phyloP scores from a whole-genome alignment of 2,888 invertebrate genomes.

The Lingula anatina region DNA sequence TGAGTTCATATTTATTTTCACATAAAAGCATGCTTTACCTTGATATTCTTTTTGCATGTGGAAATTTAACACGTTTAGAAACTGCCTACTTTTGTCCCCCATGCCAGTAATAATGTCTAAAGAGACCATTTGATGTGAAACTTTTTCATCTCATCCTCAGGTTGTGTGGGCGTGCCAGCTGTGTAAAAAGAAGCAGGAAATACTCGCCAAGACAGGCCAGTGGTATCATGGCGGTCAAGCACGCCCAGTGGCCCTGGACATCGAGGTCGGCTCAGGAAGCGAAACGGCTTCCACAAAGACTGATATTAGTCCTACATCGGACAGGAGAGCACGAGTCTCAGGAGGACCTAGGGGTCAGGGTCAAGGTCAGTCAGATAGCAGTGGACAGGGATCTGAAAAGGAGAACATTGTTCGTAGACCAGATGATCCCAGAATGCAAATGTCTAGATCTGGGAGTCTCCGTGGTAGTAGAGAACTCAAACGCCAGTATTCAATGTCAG shows the following conservation, averaged over 20 bases:
- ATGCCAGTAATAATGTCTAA: too few relatives aligned
- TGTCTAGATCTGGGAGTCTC: background rate
- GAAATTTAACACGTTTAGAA: too few relatives aligned
- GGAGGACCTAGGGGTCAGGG: background rate
- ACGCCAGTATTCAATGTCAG: slow-evolving; percentile 42
- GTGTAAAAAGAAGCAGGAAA: slow-evolving; percentile 97
- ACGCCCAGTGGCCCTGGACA: slow-evolving; percentile 44
- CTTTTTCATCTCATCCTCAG: slow-evolving; percentile 64
- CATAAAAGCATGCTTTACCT: too few relatives aligned
- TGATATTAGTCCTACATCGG: slow-evolving; percentile 39
- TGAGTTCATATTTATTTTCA: too few relatives aligned
- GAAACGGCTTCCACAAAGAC: slow-evolving; percentile 30
- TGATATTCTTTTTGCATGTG: too few relatives aligned
- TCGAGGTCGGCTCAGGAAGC: slow-evolving; percentile 29
- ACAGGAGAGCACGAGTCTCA: too few relatives aligned
- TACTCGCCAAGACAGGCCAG: slow-evolving; percentile 95
- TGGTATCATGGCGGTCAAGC: slow-evolving; percentile 80
- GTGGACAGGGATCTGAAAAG: slow-evolving; percentile 39
- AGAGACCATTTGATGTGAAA: too few relatives aligned
- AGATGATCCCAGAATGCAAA: slow-evolving; percentile 3
- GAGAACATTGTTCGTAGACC: slow-evolving; percentile 31
- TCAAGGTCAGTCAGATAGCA: slow-evolving; percentile 22
- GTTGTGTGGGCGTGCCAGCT: slow-evolving; percentile 98
- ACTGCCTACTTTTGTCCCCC: too few relatives aligned
- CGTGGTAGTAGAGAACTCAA: slow-evolving; percentile 38